Conservation (phyloP, 2,797 vertebrate species). For the Gymnopithys bicolor region DNA sequence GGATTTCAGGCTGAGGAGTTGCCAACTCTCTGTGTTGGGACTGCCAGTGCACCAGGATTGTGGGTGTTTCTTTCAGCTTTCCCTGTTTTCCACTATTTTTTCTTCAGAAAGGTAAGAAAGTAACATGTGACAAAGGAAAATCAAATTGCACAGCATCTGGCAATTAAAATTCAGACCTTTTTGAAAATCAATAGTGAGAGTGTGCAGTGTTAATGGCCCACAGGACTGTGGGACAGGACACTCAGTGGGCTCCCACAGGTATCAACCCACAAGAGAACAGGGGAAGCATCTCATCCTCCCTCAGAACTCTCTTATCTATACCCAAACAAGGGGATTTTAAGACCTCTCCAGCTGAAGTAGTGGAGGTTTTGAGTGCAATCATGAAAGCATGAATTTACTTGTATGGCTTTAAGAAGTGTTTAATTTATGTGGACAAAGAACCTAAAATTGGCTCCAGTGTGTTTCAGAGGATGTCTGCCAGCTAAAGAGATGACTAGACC, state of each 20-base stretch:
- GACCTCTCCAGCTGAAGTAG: conserved; percentile 15
- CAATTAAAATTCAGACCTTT: neutral
- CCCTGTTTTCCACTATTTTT: neutral
- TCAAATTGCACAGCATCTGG: neutral
- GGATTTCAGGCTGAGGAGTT: neutral
- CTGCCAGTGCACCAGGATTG: fast-evolving
- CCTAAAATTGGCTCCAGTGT: neutral
- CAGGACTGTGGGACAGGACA: neutral
- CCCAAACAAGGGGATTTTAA: neutral
- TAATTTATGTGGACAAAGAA: neutral
- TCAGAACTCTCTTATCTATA: neutral
- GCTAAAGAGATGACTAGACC: neutral
- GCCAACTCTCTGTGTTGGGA: neutral
- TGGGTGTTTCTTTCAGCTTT: neutral
- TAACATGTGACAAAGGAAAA: neutral
- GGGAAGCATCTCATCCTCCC: neutral
- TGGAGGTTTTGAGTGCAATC: neutral
- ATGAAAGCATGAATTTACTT: neutral
- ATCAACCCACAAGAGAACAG: fast-evolving
- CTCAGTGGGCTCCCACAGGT: neutral
- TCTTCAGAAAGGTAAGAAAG: neutral
- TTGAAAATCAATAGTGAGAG: neutral
- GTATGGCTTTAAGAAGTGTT: neutral
- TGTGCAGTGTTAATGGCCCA: fast-evolving
- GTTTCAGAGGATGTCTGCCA: neutral